Evolutionary conservation across 2,113 vertebrate genomes (phyloP), one percentile per base, ranked within the genome.

Genomic region (Solea senegalensis): DNA sequence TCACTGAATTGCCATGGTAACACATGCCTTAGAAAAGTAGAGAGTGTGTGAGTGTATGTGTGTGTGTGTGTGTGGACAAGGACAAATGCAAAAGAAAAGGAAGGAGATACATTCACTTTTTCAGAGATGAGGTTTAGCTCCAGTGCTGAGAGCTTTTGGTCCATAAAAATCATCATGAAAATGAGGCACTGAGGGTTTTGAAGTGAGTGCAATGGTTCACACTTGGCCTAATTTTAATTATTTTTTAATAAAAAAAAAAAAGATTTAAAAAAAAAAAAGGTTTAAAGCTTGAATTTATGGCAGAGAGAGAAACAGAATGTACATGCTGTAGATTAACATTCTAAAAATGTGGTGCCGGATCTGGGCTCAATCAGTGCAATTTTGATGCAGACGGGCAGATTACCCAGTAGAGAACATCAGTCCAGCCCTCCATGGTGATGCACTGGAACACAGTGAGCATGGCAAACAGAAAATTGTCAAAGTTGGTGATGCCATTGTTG

Each of bases 371-470:
- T 16, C 3, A 2, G 14, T 66, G 44, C 66, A 0, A 41, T 41
- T 54, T 27, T 74, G 7, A 70, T 64, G 7, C 13, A 49, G 14
- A 51, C 27, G 1, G 34, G 15, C 27, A 61, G n/a, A 62, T 86
- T 90, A 99, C 98, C 98, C 98, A 99, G 91, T 99, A 99, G 9
- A 99, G 92, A 50, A 99, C 97, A 4, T 99, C 98, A 0, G 97
- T 98, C 98, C 98, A 99, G 39, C 98, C 98, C 86, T 99, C 98
- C 98, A 99, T 99, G 67, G 98, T 99, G 89, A 99, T 99, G 66
- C 98, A 99, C 92, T 99, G 98, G 89, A 99, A 99, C 82, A 99
- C 97, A 27, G 98, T 98, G 78, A 99, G 93, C 98, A 99, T 99
- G 48, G 98, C 98, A 84, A 98, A 99, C 69, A 97, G 89, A 87